phyloP scores from a whole-genome alignment of 2,888 invertebrate species.

The Ariolimax columbianus region DNA sequence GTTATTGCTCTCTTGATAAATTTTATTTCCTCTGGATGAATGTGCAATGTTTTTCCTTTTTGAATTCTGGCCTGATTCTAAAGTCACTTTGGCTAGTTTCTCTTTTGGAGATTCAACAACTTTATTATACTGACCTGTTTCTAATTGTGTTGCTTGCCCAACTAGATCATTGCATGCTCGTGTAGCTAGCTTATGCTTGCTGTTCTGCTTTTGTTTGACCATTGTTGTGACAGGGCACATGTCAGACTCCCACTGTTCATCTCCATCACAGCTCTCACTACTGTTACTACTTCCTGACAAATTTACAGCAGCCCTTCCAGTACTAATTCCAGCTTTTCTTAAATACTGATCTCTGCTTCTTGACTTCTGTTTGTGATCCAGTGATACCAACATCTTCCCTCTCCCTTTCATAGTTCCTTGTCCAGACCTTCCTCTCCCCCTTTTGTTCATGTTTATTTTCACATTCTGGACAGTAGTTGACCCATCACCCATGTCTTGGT shows the following conservation, averaged over 20 bases:
- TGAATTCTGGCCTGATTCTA: not conserved
- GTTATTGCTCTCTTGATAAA: not conserved
- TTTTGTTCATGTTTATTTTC: not conserved
- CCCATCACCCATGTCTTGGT: not conserved
- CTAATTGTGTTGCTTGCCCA: not conserved
- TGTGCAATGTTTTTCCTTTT: not conserved
- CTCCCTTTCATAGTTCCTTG: not conserved
- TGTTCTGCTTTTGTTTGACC: not conserved
- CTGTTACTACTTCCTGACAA: slow-evolving; percentile 63
- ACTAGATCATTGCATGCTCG: too few species aligned
- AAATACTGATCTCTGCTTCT: slow-evolving; percentile 37
- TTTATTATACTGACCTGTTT: not conserved
- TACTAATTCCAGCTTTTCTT: not conserved
- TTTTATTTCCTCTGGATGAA: not conserved
- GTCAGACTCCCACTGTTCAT: not conserved
- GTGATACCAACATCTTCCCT: not conserved
- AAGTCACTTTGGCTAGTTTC: not conserved
- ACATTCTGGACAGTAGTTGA: not conserved
- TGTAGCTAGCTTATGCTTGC: not conserved
- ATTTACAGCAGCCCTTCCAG: slow-evolving; percentile 53
- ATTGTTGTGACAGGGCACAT: not conserved
- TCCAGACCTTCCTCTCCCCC: not conserved
- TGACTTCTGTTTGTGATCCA: slow-evolving; percentile 5
- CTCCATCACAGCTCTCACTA: slow-evolving; percentile 6
- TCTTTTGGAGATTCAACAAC: not conserved